Evolutionary conservation across 35 echinoderm and acorn worm genomes (phyloP).

Genomic region (Apostichopus japonicus): DNA sequence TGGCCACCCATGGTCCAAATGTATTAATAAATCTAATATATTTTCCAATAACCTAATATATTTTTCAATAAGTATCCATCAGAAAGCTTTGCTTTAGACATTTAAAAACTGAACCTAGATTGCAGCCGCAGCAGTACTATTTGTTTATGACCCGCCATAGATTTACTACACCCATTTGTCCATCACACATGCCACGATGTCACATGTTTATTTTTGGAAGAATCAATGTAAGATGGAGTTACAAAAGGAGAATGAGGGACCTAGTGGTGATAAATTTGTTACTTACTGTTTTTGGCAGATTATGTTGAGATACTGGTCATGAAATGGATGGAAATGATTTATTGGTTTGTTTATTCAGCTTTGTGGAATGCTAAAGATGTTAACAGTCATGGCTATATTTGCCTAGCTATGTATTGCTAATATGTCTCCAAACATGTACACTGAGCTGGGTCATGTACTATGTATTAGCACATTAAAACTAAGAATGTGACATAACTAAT

Average conservation of each 20-base stretch:
- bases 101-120: too few relatives aligned
- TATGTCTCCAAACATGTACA: too few relatives aligned
- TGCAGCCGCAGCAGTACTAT: too few relatives aligned
- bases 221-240: neutral
- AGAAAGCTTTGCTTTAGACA: too few relatives aligned
- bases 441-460: too few relatives aligned
- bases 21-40: too few relatives aligned
- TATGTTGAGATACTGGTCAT: constrained; percentile 5
- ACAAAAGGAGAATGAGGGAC: too few relatives aligned
- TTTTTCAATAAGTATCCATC: too few relatives aligned
- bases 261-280: neutral
- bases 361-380: constrained; percentile 9
- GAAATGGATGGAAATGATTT: neutral
- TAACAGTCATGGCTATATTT: neutral
- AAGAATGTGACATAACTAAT: too few relatives aligned
- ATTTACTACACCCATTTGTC: constrained; percentile 34
- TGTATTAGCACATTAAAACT: too few relatives aligned
- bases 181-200: constrained; percentile 4
- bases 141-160: neutral
- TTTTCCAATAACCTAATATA: too few relatives aligned
- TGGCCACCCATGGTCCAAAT: too few relatives aligned
- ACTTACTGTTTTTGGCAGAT: neutral
- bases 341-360: constrained; percentile 6
- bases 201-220: constrained; percentile 32
- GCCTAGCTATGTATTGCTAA: neutral